phyloP scores from a whole-genome alignment of 2,888 invertebrate species.

The Poecilobothrus nobilitatus region DNA sequence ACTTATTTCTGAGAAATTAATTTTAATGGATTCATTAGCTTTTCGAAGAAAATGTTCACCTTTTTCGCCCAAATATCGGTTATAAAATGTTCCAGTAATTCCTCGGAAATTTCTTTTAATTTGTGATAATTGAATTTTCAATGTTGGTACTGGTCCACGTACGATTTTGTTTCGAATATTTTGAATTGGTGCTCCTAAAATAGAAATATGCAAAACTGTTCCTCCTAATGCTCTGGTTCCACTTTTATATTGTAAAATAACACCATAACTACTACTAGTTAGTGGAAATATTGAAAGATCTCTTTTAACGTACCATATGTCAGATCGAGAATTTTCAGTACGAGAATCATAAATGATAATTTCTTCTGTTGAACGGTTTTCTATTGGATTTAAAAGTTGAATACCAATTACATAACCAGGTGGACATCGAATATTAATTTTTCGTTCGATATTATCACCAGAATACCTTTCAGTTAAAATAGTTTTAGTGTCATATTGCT shows the following conservation, averaged over 20 bases:
- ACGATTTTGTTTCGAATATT: constrained; percentile 64
- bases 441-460: constrained; percentile 50
- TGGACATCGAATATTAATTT: constrained; percentile 59
- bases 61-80: constrained; percentile 74
- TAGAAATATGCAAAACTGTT: constrained; percentile 67
- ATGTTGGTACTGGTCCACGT: constrained; percentile 69
- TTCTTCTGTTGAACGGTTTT: constrained; percentile 77
- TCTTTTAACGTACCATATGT: constrained; percentile 67
- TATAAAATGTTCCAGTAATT: constrained; percentile 76
- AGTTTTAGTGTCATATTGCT: constrained; percentile 69
- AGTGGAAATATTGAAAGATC: constrained; percentile 87
- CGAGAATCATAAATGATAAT: constrained; percentile 72
- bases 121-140: constrained; percentile 61
- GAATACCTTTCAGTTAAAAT: constrained; percentile 62
- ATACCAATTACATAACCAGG: constrained; percentile 82
- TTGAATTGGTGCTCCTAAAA: constrained; percentile 64
- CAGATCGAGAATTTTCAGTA: constrained; percentile 54
- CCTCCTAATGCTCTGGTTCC: constrained; percentile 72
- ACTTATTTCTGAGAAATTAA: constrained; percentile 71
- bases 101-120: constrained; percentile 76
- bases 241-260: constrained; percentile 71
- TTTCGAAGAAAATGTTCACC: constrained; percentile 80
- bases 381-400: constrained; percentile 83
- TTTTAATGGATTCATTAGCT: constrained; percentile 76
- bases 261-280: constrained; percentile 72